Conservation (phyloP, 2,113 vertebrate species). For the Saiga tatarica region DNA sequence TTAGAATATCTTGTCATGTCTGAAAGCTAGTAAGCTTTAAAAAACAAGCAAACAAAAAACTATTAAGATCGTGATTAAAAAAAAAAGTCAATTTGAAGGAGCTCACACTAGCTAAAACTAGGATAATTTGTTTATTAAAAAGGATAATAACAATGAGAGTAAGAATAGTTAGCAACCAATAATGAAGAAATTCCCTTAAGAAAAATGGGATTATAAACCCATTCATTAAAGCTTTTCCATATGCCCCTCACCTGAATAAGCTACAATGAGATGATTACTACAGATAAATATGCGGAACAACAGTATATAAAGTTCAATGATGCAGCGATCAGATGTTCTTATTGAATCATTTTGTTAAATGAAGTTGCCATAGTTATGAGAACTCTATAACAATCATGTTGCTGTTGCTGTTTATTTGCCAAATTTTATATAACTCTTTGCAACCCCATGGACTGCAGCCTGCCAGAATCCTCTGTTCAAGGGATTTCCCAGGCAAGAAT, state of each 20-base stretch:
- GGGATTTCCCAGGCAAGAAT: too few relatives aligned
- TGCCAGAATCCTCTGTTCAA: too few relatives aligned
- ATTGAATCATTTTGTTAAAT: not conserved
- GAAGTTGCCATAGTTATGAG: not conserved
- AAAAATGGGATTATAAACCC: not conserved
- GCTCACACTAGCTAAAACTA: not conserved
- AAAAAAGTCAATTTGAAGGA: not conserved
- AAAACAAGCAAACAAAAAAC: not conserved
- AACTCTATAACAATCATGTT: not conserved
- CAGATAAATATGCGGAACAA: not conserved
- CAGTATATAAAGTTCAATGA: not conserved
- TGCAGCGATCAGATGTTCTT: not conserved
- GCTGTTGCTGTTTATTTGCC: too few relatives aligned
- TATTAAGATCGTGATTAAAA: not conserved
- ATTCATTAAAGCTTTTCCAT: constrained; percentile 23
- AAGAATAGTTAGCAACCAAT: not conserved
- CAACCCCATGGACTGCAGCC: too few relatives aligned
- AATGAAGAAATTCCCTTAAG: constrained; percentile 9
- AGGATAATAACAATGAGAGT: not conserved
- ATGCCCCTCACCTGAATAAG: constrained; percentile 30
- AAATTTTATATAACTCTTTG: too few relatives aligned
- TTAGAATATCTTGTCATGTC: not conserved
- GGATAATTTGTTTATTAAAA: not conserved
- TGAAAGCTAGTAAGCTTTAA: not conserved
- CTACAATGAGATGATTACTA: not conserved